Conservation (phyloP, 1,140 invertebrate genomes). For the Cyrtorhinus lividipennis region DNA sequence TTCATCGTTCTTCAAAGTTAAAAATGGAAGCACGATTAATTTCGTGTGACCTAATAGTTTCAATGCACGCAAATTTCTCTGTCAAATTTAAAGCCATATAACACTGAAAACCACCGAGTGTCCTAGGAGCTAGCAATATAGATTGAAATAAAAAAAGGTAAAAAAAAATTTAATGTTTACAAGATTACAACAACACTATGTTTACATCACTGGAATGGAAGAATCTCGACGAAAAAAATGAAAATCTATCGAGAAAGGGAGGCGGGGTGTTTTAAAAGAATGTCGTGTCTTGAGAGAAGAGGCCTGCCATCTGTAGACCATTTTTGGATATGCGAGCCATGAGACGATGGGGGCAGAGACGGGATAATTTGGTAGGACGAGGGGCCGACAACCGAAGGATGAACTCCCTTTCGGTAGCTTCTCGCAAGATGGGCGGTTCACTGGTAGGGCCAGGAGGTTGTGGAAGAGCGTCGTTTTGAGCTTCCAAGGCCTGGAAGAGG, state of each 20-base stretch:
- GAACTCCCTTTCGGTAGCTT: constrained; percentile 23
- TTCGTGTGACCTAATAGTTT: too few species aligned
- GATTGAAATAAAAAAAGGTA: too few species aligned
- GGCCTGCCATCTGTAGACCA: constrained; percentile 22
- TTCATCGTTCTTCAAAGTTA: too few species aligned
- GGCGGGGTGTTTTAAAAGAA: constrained; percentile 13
- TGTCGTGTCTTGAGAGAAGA: constrained; percentile 23
- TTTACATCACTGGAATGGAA: too few species aligned
- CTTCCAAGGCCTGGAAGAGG: constrained; percentile 14
- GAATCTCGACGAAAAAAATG: neutral
- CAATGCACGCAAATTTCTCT: too few species aligned
- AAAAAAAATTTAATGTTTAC: too few species aligned
- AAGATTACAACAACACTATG: too few species aligned
- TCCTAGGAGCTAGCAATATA: too few species aligned
- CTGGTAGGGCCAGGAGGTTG: neutral
- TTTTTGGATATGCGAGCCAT: constrained; percentile 17
- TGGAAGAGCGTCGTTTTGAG: constrained; percentile 5
- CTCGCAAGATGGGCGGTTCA: constrained; percentile 15
- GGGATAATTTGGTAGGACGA: constrained; percentile 19
- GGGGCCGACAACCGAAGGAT: constrained; percentile 21
- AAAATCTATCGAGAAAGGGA: neutral
- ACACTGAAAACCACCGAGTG: too few species aligned
- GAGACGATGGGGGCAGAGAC: constrained; percentile 20
- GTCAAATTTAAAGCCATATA: too few species aligned
- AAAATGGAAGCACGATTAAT: too few species aligned